Evolutionary conservation across 2,113 vertebrate genomes (phyloP).

Genomic region (Mustelus asterias): DNA sequence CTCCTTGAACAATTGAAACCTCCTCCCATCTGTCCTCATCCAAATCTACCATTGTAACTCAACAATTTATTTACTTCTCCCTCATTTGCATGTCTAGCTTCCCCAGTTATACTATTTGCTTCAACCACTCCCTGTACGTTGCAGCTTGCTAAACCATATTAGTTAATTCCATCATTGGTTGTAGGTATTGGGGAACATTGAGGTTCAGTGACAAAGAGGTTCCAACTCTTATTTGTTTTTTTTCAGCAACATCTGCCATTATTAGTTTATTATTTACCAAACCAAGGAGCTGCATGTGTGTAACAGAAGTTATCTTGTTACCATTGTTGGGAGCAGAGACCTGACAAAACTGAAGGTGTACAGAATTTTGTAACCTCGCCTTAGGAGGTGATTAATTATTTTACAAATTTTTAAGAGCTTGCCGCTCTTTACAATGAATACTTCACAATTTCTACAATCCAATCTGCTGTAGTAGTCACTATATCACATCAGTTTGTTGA

Average conservation of each 20-base stretch:
- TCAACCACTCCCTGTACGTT: neutral
- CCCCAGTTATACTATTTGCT: neutral
- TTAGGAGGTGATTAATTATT: neutral
- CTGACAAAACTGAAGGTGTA: neutral
- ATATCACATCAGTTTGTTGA: neutral
- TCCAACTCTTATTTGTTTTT: neutral
- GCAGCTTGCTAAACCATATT: neutral
- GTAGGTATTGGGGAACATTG: neutral
- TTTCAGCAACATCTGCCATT: neutral
- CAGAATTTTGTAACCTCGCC: neutral
- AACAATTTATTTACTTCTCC: neutral
- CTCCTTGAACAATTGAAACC: neutral
- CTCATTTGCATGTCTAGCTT: neutral
- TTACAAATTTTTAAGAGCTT: slow-evolving; percentile 5
- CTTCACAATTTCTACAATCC: neutral
- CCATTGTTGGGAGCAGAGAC: neutral
- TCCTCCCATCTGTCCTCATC: neutral
- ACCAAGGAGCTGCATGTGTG: neutral
- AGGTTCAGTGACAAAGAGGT: neutral
- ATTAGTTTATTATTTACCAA: neutral
- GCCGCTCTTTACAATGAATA: neutral
- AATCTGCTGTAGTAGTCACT: neutral
- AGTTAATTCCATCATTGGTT: neutral
- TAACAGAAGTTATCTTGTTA: neutral
- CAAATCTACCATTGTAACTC: neutral